Base-by-base conservation (phyloP, 2,797 vertebrate species). In the Halcyon leucocephala region DNA sequence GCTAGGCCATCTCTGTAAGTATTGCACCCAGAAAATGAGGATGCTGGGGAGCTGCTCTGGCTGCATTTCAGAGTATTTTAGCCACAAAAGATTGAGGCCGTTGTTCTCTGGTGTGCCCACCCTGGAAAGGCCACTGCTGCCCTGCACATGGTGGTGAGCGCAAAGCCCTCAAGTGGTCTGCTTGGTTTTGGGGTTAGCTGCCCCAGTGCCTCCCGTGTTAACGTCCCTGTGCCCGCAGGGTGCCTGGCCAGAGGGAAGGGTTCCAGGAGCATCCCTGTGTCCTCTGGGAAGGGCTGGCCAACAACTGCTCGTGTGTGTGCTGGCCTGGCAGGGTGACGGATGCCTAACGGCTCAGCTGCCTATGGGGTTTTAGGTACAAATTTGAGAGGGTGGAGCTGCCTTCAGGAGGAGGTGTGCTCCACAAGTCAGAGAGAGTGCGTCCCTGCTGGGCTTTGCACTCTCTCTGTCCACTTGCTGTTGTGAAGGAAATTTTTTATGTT, bases 381-480 rank as follows among this genome's bases (percentile, higher is more conserved):
- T 78, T 82, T 28, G 14, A 9, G 93, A 96, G 97, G 97, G 98
- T 95, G 97, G 97, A 97, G 98, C 97, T 95, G 89, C 83, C 67
- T 95, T 76, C 14, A 41, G 96, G 91, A 97, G 95, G 95, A 92
- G 65, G 90, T 96, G 97, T 84, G 71, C 86, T 91, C 61, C 37
- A 26, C 24, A 20, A 94, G 55, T 33, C 90, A 51, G 88, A 70
- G 83, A 0, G 28, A 58, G 76, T 6, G 71, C 82, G 67, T 76
- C 94, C 94, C 81, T 88, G 71, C 91, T 39, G 83, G 70, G 93
- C 64, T 93, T 48, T 77, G 82, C 90, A n/a, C 61, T 42, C 84
- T 51, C 48, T 89, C 55, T 24, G 42, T 74, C 57, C 61, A 42
- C 67, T 58, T 82, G 82, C 81, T 39, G 17, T 57, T 91, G 86